Evolutionary conservation across 2,888 invertebrate genomes (phyloP).

Genomic region (Dicyrtoma fusca): DNA sequence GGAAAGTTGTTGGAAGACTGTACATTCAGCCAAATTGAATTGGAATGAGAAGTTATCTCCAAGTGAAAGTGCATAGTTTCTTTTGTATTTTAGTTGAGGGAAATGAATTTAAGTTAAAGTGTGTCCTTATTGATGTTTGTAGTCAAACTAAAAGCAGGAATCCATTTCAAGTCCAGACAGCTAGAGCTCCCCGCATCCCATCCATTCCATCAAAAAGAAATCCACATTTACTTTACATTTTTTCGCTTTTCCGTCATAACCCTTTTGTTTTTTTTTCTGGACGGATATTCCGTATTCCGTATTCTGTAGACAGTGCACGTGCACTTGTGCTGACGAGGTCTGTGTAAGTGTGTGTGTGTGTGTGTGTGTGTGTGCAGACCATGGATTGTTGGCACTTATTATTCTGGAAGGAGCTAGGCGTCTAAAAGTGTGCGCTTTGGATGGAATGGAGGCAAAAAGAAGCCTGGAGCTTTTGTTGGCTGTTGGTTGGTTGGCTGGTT

Average conservation of each 20-base stretch:
- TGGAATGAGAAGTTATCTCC: no score
- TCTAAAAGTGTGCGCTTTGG: background rate
- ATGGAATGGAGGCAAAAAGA: conserved; percentile 15
- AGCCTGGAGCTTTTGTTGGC: no score
- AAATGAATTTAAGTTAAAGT: no score
- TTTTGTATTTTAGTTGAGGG: no score
- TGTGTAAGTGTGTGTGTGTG: background rate
- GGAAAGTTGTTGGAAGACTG: no score
- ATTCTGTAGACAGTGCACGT: background rate
- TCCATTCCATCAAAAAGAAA: conserved; percentile 33
- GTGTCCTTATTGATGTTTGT: no score
- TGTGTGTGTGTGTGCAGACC: background rate
- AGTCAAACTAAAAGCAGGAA: background rate
- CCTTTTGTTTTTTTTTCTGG: conserved; percentile 17
- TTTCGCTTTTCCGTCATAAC: conserved; percentile 30
- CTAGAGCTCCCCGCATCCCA: background rate
- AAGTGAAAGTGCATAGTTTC: no score
- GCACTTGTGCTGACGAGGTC: background rate
- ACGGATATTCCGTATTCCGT: background rate
- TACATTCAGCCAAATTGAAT: no score
- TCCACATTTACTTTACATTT: conserved; percentile 33
- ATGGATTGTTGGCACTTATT: no score
- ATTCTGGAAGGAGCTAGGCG: background rate
- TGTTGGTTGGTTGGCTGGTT: no score
- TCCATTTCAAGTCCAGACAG: background rate